These are phyloP conservation scores for Neelides sp. DNA, from an alignment of 1,140 invertebrate genomes.

Conservation along the genomic window DNA sequence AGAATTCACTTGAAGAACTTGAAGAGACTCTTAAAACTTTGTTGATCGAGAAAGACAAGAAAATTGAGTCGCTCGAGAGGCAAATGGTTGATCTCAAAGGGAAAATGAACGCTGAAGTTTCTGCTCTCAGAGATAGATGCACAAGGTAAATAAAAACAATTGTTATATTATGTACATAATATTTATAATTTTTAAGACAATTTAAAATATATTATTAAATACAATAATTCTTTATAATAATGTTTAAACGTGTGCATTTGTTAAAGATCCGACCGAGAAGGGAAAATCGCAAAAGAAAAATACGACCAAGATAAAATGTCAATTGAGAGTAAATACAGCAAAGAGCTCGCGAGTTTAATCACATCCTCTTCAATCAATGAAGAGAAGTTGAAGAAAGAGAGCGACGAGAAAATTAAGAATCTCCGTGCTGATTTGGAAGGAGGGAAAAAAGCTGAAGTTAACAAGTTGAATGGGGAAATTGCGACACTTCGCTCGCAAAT, in stretches of 20 bases:
- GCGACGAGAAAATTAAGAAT: constrained; percentile 22
- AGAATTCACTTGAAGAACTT: constrained; percentile 67
- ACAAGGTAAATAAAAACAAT: constrained; percentile 8
- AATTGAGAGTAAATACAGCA: constrained; percentile 22
- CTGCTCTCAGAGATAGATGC: constrained; percentile 22
- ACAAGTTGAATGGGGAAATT: constrained; percentile 54
- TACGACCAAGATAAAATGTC: constrained; percentile 22
- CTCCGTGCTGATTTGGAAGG: constrained; percentile 41
- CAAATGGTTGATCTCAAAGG: constrained; percentile 57
- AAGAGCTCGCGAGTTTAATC: constrained; percentile 16
- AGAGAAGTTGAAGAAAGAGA: constrained; percentile 23
- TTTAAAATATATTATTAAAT: background rate
- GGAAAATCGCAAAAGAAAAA: constrained; percentile 21
- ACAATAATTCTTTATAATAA: background rate
- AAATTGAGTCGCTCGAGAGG: constrained; percentile 60
- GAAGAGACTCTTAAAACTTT: constrained; percentile 58
- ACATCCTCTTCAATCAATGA: constrained; percentile 11
- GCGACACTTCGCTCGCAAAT: constrained; percentile 57
- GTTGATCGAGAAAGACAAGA: constrained; percentile 51
- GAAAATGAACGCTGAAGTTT: constrained; percentile 44
- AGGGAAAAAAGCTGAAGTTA: constrained; percentile 62
- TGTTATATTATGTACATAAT: background rate
- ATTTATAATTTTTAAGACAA: background rate
- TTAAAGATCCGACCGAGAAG: constrained; percentile 19
- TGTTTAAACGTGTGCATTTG: constrained; percentile 1